These are phyloP conservation scores for Tychaedon coryphoeus DNA, from an alignment of 2,113 vertebrate species.

Conservation along the genomic window DNA sequence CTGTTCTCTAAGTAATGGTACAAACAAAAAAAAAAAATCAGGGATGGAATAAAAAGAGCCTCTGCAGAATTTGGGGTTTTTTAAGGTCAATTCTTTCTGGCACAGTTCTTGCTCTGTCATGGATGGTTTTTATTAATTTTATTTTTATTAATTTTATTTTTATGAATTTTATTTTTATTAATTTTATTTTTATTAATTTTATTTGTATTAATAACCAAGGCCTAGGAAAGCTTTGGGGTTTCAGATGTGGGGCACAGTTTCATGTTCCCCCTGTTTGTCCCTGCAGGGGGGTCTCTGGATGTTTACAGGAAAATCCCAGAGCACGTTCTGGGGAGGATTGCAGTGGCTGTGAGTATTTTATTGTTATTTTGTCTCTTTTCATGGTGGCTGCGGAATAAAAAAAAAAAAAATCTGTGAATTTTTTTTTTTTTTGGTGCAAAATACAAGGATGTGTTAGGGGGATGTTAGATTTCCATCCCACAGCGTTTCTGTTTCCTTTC, in stretches of 20 bases:
- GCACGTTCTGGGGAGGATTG: conserved; percentile 92
- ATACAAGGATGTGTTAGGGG: too few relatives aligned
- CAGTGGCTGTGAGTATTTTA: conserved; percentile 86
- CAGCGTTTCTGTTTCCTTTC: too few relatives aligned
- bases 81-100: conserved; percentile 6
- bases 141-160: too few relatives aligned
- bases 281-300: conserved; percentile 93
- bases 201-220: conserved; percentile 26
- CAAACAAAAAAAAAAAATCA: not conserved
- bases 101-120: not conserved
- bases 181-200: too few relatives aligned
- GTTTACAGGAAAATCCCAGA: conserved; percentile 95
- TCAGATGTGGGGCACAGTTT: not conserved
- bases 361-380: not conserved
- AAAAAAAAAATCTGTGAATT: not conserved
- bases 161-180: too few relatives aligned
- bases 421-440: too few relatives aligned
- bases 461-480: too few relatives aligned
- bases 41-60: not conserved
- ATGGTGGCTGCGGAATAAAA: fast-evolving
- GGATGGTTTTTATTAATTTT: not conserved
- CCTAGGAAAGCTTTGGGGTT: not conserved
- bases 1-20: not conserved
- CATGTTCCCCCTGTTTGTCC: conserved; percentile 8
- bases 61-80: not conserved